Conservation (phyloP, 2,888 invertebrate species). For the Dorcus hopei region DNA sequence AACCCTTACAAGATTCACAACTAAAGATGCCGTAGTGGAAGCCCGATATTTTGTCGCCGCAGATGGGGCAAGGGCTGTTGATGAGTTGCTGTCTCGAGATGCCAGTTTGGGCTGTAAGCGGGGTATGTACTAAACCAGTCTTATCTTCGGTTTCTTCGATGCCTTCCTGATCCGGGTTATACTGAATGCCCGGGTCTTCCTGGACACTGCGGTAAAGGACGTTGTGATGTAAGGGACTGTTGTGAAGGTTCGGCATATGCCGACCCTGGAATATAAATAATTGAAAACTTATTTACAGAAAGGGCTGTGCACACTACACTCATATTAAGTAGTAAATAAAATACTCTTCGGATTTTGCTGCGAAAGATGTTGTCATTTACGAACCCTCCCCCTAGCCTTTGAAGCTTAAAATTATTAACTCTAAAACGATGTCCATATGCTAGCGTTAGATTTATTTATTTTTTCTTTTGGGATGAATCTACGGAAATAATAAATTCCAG, state of each 20-base stretch:
- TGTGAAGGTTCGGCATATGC: slow-evolving; percentile 53
- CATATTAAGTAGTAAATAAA: too few species aligned
- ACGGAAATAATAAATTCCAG: too few species aligned
- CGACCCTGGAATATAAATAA: slow-evolving; percentile 42
- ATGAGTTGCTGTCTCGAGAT: slow-evolving; percentile 87
- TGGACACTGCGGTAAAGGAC: slow-evolving; percentile 55
- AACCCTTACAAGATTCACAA: slow-evolving; percentile 97
- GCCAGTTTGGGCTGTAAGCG: slow-evolving; percentile 66
- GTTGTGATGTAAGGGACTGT: slow-evolving; percentile 54
- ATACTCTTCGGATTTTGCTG: too few species aligned
- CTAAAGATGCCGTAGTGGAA: slow-evolving; percentile 98
- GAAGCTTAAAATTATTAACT: too few species aligned
- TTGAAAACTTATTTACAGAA: too few species aligned
- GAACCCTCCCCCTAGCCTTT: too few species aligned
- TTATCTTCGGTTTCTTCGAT: slow-evolving; percentile 54
- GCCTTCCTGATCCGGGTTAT: slow-evolving; percentile 41
- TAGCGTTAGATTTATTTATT: too few species aligned
- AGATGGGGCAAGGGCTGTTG: slow-evolving; percentile 91
- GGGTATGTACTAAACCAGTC: slow-evolving; percentile 44
- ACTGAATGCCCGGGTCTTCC: slow-evolving; percentile 42
- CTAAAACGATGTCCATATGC: too few species aligned
- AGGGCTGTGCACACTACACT: too few species aligned
- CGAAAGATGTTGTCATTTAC: too few species aligned
- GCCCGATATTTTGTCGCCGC: slow-evolving; percentile 93
- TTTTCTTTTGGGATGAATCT: too few species aligned